phyloP scores from a whole-genome alignment of 2,888 invertebrate species.

The Trachelus troglodyta region DNA sequence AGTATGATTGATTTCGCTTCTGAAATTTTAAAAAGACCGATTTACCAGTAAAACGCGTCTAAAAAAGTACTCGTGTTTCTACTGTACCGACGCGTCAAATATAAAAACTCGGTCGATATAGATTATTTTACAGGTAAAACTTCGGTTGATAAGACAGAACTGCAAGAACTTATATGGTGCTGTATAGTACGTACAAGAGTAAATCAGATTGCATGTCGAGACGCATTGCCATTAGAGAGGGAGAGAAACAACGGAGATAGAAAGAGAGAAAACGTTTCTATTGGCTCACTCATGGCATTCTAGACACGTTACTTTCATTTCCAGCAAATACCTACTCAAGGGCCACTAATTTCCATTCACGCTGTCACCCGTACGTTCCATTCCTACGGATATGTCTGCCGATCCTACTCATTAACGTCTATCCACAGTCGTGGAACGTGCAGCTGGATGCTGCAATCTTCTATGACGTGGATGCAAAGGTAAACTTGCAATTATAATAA shows the following conservation, averaged over 20 bases:
- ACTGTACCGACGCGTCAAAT: background rate
- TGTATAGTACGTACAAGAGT: background rate
- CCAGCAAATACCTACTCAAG: slow-evolving; percentile 40
- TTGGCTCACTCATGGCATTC: slow-evolving; percentile 34
- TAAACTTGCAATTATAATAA: background rate
- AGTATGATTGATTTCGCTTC: background rate
- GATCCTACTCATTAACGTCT: background rate
- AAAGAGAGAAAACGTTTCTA: slow-evolving; percentile 15
- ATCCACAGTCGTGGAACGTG: background rate
- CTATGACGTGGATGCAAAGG: background rate
- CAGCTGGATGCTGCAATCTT: background rate
- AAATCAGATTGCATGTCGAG: slow-evolving; percentile 1
- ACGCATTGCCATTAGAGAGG: background rate
- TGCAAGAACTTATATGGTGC: background rate
- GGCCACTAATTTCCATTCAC: slow-evolving; percentile 29
- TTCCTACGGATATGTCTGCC: background rate
- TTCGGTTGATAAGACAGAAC: background rate
- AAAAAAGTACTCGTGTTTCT: background rate
- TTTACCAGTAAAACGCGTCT: background rate
- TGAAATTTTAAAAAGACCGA: background rate
- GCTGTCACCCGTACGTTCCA: background rate
- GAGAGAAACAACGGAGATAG: slow-evolving; percentile 2
- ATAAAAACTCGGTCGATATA: background rate
- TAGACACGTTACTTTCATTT: slow-evolving; percentile 48
- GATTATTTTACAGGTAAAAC: background rate